phyloP scores from a whole-genome alignment of 2,888 invertebrate genomes.

The Xestobium rufovillosum region DNA sequence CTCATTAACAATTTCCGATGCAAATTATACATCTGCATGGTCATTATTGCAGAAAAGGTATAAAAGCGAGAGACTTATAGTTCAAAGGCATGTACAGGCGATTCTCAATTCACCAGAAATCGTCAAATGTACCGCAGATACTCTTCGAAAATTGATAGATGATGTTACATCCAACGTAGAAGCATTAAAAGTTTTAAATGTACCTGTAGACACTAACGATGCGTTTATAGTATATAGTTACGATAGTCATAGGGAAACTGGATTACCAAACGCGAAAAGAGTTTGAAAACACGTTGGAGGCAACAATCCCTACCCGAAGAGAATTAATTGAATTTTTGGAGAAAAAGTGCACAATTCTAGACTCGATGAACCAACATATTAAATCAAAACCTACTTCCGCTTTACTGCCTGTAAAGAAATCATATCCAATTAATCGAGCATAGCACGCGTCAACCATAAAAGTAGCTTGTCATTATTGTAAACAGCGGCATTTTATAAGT shows the following conservation, averaged over 20 bases:
- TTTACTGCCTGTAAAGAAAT: background rate
- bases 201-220: slow-evolving; percentile 7
- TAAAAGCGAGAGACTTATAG: slow-evolving; percentile 12
- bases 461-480: slow-evolving; percentile 8
- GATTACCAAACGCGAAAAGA: slow-evolving; percentile 5
- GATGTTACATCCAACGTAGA: slow-evolving; percentile 1
- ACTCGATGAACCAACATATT: slow-evolving; percentile 4
- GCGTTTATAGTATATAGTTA: background rate
- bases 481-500: slow-evolving; percentile 7
- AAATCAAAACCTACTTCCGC: background rate
- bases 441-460: background rate
- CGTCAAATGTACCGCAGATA: slow-evolving; percentile 5
- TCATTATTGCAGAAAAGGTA: slow-evolving; percentile 9
- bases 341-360: slow-evolving; percentile 3
- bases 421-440: background rate
- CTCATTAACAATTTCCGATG: slow-evolving; percentile 8
- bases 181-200: slow-evolving; percentile 3
- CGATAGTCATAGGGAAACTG: slow-evolving; percentile 2
- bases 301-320: background rate
- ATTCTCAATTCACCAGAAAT: slow-evolving; percentile 11
- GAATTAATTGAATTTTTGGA: slow-evolving; percentile 6
- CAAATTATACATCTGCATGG: slow-evolving; percentile 13
- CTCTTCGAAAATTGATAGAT: background rate
- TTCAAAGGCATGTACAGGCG: slow-evolving; percentile 6
- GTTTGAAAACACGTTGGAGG: background rate